phyloP scores from a whole-genome alignment of 2,113 vertebrate genomes.

The Emydocephalus ijimae region DNA sequence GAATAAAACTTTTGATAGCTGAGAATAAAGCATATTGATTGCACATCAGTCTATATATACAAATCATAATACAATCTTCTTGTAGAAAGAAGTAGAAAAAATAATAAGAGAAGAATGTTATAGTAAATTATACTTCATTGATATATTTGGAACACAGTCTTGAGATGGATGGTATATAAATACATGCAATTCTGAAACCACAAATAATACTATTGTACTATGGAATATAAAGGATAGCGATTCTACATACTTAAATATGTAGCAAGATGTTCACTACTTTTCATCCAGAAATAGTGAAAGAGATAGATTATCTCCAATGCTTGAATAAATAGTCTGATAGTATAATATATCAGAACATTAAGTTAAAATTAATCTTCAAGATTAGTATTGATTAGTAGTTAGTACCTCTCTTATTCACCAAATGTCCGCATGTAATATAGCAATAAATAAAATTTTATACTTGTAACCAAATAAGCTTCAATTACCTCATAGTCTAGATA shows the following conservation, averaged over 20 bases:
- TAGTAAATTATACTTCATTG: neutral
- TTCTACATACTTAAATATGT: neutral
- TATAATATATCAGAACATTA: neutral
- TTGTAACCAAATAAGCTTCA: neutral
- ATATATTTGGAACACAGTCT: neutral
- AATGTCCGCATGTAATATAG: neutral
- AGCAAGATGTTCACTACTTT: neutral
- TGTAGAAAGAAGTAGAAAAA: neutral
- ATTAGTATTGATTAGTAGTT: neutral
- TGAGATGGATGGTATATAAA: neutral
- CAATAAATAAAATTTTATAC: neutral
- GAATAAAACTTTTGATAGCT: slow-evolving; percentile 87
- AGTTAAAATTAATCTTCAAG: neutral
- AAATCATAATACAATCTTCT: neutral
- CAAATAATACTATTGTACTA: neutral
- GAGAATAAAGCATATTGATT: slow-evolving; percentile 41
- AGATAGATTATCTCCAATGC: neutral
- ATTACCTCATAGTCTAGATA: neutral
- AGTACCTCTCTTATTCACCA: neutral
- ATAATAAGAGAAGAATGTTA: neutral
- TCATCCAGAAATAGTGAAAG: neutral
- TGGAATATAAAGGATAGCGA: neutral
- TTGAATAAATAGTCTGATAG: neutral
- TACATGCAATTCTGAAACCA: neutral
- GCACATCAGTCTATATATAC: neutral